phyloP scores from a whole-genome alignment of 2,888 invertebrate species.

The Coenonympha arcania region DNA sequence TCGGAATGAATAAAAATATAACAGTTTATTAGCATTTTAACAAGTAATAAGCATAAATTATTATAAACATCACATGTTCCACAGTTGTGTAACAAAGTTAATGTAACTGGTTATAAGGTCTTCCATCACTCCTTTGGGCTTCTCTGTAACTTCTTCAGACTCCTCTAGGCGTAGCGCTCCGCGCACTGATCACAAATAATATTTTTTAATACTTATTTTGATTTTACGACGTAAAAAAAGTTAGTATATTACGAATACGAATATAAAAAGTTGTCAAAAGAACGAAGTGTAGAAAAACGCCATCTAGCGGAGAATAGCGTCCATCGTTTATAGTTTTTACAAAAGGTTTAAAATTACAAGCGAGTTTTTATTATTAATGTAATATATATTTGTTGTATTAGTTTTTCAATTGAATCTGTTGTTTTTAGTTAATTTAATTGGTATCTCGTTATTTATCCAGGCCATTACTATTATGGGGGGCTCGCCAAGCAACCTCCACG shows the following conservation, averaged over 20 bases:
- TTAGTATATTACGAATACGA: too few species aligned
- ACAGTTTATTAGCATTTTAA: too few species aligned
- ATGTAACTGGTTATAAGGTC: constrained; percentile 22
- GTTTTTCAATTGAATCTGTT: not conserved
- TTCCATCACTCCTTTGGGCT: constrained; percentile 19
- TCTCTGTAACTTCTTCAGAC: constrained; percentile 1
- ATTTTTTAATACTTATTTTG: not conserved
- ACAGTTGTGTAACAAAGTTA: constrained; percentile 23
- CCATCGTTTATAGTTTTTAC: too few species aligned
- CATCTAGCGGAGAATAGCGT: not conserved
- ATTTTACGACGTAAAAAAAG: too few species aligned
- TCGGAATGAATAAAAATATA: too few species aligned
- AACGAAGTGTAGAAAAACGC: not conserved
- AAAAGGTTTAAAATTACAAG: not conserved
- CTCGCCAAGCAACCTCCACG: too few species aligned
- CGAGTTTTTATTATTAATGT: too few species aligned
- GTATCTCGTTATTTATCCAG: not conserved
- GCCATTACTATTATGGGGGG: constrained; percentile 1
- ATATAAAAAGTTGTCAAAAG: too few species aligned
- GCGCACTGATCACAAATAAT: constrained; percentile 7
- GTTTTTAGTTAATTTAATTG: not conserved
- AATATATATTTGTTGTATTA: too few species aligned
- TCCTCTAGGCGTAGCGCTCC: constrained; percentile 2
- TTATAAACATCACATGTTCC: constrained; percentile 10
- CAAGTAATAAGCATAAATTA: too few species aligned